These are phyloP conservation scores for Tiliqua scincoides DNA, from an alignment of 2,113 vertebrate species.

Conservation along the genomic window DNA sequence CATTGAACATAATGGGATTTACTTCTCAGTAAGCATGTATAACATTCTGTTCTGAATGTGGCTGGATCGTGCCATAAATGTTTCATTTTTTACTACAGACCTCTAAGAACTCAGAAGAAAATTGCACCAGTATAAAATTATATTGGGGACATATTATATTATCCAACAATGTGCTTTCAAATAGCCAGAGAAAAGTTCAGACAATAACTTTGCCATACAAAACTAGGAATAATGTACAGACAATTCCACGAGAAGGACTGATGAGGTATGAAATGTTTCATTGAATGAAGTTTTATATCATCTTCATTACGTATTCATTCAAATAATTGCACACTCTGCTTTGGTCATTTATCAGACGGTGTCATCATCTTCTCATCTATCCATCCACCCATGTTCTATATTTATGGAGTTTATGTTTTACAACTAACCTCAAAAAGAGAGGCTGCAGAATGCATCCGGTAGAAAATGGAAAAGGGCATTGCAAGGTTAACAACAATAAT, in stretches of 20 bases:
- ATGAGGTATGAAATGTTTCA: conserved; percentile 12
- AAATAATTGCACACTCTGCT: conserved; percentile 24
- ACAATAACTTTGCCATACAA: conserved; percentile 28
- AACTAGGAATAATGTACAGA: conserved; percentile 19
- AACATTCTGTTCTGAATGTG: neutral
- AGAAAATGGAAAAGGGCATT: conserved; percentile 95
- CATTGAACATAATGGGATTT: neutral
- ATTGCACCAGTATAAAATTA: conserved; percentile 15
- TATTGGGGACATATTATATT: conserved; percentile 11
- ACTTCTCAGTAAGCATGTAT: neutral
- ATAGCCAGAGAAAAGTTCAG: conserved; percentile 29
- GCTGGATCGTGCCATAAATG: neutral
- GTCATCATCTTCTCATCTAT: conserved; percentile 40
- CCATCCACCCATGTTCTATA: conserved; percentile 42
- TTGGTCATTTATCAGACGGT: conserved; percentile 45
- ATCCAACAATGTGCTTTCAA: neutral
- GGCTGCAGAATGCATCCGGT: conserved; percentile 95
- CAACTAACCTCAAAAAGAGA: conserved; percentile 95
- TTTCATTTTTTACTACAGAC: neutral
- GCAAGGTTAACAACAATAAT: conserved; percentile 95
- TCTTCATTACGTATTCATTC: neutral
- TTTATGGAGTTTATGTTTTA: conserved; percentile 77
- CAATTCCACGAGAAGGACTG: neutral
- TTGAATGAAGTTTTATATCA: conserved; percentile 16
- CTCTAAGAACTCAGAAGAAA: conserved; percentile 30